Evolutionary conservation across 2,113 vertebrate genomes (phyloP), one percentile per base, ranked within the genome.

Genomic region (Lamprotornis superbus): DNA sequence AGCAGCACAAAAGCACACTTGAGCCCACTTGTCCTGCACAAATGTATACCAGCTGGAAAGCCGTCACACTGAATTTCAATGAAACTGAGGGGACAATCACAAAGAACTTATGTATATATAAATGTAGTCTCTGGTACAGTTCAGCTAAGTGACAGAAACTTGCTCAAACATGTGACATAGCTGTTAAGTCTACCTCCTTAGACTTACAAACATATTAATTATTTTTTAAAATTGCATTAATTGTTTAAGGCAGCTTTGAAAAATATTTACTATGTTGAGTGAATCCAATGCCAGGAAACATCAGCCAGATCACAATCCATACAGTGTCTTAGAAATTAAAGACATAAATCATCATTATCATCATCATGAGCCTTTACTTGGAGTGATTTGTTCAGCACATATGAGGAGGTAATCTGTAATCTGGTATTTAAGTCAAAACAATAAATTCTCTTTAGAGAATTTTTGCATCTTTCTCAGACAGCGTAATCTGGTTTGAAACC

Each of bases 301-400:
- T 52, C 80, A 90, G 56, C 19, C 33, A 87, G 61, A 74, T 70
- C 75, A 77, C 59, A 80, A 20, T 87, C 46, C 30, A 61, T 23
- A 88, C 2, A 0, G 10, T 35, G 42, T 76, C 57, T 89, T 39
- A 79, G 59, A 96, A 95, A 93, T 81, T 82, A 92, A 75, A 93
- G 75, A 39, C 33, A 92, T 93, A 90, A 92, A 93, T 90, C 71
- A 90, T 91, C 31, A 78, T 83, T 35, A 83, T 83, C 40, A 83
- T 52, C 60, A 33, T 80, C 23, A 24, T 60, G 56, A 94, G 56
- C 22, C 47, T 93, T 85, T 89, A 46, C 60, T 70, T 67, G 61
- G n/a, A 89, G 78, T 85, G 42, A 75, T 90, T 95, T 91, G 61
- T 85, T 91, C 65, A 85, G 50, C 5, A 3, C 69, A 39, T 87